These are phyloP conservation scores for Barbus barbus DNA, from an alignment of 2,113 vertebrate species.

Conservation along the genomic window DNA sequence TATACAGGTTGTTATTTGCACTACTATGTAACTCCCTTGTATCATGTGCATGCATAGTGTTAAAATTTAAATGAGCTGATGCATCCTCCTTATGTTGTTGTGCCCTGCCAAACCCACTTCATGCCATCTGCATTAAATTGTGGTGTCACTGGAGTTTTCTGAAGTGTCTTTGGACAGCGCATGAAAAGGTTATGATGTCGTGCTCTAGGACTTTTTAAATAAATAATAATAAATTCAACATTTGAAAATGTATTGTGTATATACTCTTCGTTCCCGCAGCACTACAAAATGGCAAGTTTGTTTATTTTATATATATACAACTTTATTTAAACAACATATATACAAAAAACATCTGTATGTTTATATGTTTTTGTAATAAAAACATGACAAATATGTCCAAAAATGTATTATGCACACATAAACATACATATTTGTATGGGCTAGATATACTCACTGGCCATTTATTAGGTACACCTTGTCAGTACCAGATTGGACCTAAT, in stretches of 20 bases:
- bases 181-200: neutral
- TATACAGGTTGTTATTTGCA: neutral
- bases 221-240: neutral
- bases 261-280: neutral
- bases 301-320: too few species aligned
- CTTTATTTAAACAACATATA: too few species aligned
- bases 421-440: too few species aligned
- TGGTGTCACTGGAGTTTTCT: neutral
- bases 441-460: too few species aligned
- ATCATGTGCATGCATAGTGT: neutral
- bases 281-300: neutral
- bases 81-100: neutral
- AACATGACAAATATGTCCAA: too few species aligned
- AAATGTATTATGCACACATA: too few species aligned
- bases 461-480: too few species aligned
- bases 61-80: neutral
- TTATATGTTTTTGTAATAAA: too few species aligned
- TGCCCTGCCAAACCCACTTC: neutral
- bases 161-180: neutral
- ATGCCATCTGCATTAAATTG: neutral
- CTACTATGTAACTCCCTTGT: neutral
- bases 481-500: too few species aligned
- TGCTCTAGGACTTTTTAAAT: neutral
- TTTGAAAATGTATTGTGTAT: too few species aligned
- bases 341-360: too few species aligned